Evolutionary conservation across 1,140 invertebrate genomes (phyloP).

Genomic region (Drosophila sp.): DNA sequence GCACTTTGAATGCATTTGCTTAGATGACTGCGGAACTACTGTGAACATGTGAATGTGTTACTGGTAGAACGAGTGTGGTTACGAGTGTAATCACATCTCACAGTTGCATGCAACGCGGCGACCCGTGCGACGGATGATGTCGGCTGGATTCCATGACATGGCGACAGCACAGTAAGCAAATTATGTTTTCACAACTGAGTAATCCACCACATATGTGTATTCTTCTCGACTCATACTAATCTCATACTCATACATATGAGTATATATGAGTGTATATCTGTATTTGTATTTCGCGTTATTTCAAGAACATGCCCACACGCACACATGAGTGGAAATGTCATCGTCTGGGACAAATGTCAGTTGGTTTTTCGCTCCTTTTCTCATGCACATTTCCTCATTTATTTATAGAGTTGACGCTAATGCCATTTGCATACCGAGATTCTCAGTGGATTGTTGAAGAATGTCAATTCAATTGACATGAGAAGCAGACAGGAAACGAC

Average conservation of each 20-base stretch:
- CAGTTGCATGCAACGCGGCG: conserved; percentile 48
- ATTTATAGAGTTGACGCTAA: conserved; percentile 42
- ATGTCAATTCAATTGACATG: conserved; percentile 35
- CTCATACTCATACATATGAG: conserved; percentile 23
- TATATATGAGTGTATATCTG: conserved; percentile 30
- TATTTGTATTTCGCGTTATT: background rate
- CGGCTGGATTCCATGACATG: conserved; percentile 21
- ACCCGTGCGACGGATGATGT: conserved; percentile 10
- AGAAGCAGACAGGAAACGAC: conserved; percentile 11
- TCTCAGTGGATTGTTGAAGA: conserved; percentile 29
- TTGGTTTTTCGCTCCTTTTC: background rate
- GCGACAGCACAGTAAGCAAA: conserved; percentile 49
- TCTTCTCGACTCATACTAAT: too few relatives aligned
- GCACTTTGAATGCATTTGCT: conserved; percentile 54
- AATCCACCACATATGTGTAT: conserved; percentile 43
- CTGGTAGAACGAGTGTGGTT: conserved; percentile 10
- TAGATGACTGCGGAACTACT: conserved; percentile 56
- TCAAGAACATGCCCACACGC: conserved; percentile 17
- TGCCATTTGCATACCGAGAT: conserved; percentile 47
- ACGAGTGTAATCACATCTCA: conserved; percentile 51
- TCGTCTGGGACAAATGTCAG: conserved; percentile 39
- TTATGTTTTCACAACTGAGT: conserved; percentile 71
- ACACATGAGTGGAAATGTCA: conserved; percentile 22
- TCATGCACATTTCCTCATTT: conserved; percentile 25
- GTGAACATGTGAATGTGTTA: conserved; percentile 11